Evolutionary conservation across 1,140 invertebrate genomes (phyloP).

Genomic region (Parapsyche elsis): DNA sequence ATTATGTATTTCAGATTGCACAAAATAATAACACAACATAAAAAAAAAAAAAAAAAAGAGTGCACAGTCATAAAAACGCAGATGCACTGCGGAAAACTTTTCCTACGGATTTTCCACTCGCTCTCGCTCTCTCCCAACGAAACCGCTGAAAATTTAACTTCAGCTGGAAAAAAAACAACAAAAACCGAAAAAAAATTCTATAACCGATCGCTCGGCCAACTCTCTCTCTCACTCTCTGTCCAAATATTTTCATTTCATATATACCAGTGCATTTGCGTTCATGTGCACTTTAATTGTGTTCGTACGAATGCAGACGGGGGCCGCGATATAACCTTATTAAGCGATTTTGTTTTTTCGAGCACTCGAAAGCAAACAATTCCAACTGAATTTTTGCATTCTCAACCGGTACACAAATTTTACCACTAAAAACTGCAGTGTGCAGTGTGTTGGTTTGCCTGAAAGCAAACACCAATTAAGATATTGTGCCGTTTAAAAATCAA

Average conservation of each 20-base stretch:
- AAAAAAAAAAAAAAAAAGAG: neutral
- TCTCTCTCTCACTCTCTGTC: neutral
- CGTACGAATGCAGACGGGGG: conserved; percentile 22
- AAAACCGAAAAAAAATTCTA: neutral
- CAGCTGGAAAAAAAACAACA: neutral
- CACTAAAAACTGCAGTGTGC: neutral
- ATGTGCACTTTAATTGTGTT: conserved; percentile 27
- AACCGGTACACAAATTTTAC: neutral
- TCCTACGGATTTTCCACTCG: neutral
- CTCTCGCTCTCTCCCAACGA: conserved; percentile 11
- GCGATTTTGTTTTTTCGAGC: conserved; percentile 9
- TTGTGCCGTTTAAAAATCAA: neutral
- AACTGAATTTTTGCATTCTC: conserved; percentile 2
- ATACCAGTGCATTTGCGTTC: neutral
- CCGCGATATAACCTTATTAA: conserved; percentile 23
- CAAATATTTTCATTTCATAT: conserved; percentile 24
- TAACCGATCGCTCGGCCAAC: neutral
- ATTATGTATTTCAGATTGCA: too few species aligned
- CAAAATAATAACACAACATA: too few species aligned
- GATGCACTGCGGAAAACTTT: conserved; percentile 33
- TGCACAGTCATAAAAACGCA: conserved; percentile 26
- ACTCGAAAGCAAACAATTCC: conserved; percentile 8
- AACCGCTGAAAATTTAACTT: conserved; percentile 35
- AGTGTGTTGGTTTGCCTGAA: neutral
- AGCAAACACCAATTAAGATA: conserved; percentile 15